Evolutionary conservation across 2,113 vertebrate genomes (phyloP), one percentile per base, ranked within the genome.

Genomic region (Channa argus): DNA sequence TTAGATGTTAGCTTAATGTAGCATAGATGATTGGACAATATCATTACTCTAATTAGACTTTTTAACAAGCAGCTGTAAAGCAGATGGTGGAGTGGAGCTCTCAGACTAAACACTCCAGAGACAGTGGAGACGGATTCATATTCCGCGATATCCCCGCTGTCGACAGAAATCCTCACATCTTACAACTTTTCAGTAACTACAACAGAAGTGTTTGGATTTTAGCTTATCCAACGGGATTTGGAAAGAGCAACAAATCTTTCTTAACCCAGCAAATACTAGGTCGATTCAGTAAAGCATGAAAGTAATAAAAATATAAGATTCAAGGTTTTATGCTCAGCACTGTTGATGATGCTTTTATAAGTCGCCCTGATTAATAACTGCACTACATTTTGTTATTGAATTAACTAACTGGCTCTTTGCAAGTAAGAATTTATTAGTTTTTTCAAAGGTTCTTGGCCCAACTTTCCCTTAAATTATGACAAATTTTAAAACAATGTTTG

Each of bases 61-160:
- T 68, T 36, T 50, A 63, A 52, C 63, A 72, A 63, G 74, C 91
- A 89, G 86, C 85, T 92, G 88, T 88, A 75, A 38, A 63, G 77
- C 89, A 92, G 85, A 92, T 92, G 88, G 77, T 6, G 66, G 60
- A 73, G 62, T 51, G 58, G 7, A 65, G 77, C 73, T 41, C 77
- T 63, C 81, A 91, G 91, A 92, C 91, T 90, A 90, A 91, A 92
- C 91, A 91, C 74, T 64, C 8, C 59, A 62, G 71, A 77, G 62
- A 45, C 71, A 62, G 56, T 74, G 82, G 74, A 89, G 84, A 79
- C 70, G 1, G 37, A 73, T 79, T 65, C 77, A 39, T 63, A 67
- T 78, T 50, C 53, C 65, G 58, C 4, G 63, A 82, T 83, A 84
- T 46, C 13, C 6, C 38, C 24, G 62, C 54, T 64, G 54, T 56